A percentile compares a stretch with the other conserved stretches of the same genome.
Conservation (phyloP, 2,113 vertebrate species). For the Sciurus niger region DNA sequence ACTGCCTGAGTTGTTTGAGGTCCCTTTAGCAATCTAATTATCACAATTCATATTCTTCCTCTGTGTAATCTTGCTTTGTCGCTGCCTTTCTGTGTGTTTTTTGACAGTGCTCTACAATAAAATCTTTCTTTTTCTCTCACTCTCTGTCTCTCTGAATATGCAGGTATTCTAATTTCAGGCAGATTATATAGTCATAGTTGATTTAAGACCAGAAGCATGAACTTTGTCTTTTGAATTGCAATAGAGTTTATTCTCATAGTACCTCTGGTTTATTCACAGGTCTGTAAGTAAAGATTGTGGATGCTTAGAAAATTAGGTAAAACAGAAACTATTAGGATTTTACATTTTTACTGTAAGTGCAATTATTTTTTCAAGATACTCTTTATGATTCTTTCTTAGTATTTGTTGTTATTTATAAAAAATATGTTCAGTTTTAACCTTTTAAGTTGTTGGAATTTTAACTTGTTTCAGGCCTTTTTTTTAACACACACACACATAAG, state of each 20-base stretch:
- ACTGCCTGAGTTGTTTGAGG: background rate
- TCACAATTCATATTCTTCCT: background rate
- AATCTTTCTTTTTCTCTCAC: background rate
- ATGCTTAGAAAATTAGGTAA: background rate
- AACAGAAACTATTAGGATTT: background rate
- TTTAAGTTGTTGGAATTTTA: background rate
- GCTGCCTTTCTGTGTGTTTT: background rate
- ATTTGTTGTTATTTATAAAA: background rate
- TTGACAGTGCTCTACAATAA: background rate
- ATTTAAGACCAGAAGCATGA: background rate
- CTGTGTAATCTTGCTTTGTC: background rate
- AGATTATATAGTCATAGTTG: background rate
- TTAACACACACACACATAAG: background rate
- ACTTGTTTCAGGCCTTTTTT: background rate
- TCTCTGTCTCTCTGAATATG: background rate
- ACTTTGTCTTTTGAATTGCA: slow-evolving; percentile 20
- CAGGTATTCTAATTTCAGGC: background rate
- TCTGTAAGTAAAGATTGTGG: background rate
- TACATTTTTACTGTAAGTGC: background rate
- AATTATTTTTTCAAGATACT: background rate
- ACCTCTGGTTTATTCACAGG: background rate
- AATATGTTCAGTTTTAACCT: background rate
- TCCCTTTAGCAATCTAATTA: background rate
- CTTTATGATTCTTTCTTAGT: background rate
- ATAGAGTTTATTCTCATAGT: background rate